Base-by-base conservation (phyloP, 2,888 invertebrate genomes). In the Aphodius granarius region DNA sequence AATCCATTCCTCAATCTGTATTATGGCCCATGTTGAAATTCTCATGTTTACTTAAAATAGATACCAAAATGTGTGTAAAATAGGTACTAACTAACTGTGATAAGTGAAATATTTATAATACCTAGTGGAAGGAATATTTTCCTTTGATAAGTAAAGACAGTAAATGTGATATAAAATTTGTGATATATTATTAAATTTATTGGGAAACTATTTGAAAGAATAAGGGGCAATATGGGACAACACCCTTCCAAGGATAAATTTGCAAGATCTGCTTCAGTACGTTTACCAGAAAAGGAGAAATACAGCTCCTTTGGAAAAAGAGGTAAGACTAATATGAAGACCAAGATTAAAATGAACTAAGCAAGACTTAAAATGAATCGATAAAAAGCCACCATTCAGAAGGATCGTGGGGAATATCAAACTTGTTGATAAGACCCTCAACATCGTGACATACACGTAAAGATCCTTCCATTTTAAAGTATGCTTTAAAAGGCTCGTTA, bases 231-330 rank as follows among this genome's bases (percentile, higher is more conserved):
- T 86, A 94, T 94, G 94, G 94, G 94, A 82, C 93, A 93, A 80
- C 92, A 93, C 88, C 92, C 93, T 83, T 93, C 93, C 77, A 94
- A 93, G 89, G 93, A 93, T 87, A 93, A 93, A 87, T 89, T 93
- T 79, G 89, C 91, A 83, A 89, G 92, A 83, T 90, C 91, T 80
- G 89, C 90, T 82, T 92, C 93, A 65, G 92, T 90, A 79, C 90
- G 91, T 84, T 85, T 91, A 78, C 89, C 90, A 71, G 91, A 92
- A 83, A 89, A 92, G 78, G 93, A 93, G 86, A 88, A 92, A 83
- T 93, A 72, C 43, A 92, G 92, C 81, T 92, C 91, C 84, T 93
- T 92, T 86, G 92, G 91, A 79, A 92, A 92, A 83, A 91, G 92
- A 89, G 91, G 91, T 91, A 84, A 89, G 82, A 75, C 88, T 83